These are phyloP conservation scores for Pogonomyrmex barbatus DNA, from an alignment of 1,140 invertebrate genomes.

Conservation along the genomic window DNA sequence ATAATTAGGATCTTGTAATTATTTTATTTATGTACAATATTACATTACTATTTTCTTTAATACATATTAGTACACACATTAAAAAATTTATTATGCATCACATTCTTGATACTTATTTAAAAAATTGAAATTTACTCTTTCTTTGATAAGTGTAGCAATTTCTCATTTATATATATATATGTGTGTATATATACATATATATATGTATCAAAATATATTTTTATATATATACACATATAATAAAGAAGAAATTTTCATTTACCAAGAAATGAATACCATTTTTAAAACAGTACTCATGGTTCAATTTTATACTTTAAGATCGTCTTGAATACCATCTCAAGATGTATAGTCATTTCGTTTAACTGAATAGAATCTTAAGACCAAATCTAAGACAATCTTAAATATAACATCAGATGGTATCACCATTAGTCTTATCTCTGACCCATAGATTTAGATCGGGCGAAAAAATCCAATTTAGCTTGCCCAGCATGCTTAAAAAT, in stretches of 20 bases:
- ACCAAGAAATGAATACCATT: not conserved
- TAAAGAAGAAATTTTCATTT: not conserved
- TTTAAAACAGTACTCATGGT: not conserved
- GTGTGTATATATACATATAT: not conserved
- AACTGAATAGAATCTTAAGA: no score
- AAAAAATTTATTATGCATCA: constrained; percentile 50
- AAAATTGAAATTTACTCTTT: constrained; percentile 34
- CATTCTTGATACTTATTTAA: constrained; percentile 44
- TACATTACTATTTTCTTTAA: constrained; percentile 43
- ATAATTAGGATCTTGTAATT: constrained; percentile 46
- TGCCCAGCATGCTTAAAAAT: constrained; percentile 48
- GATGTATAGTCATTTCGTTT: no score
- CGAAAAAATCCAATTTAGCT: constrained; percentile 27
- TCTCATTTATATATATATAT: not conserved
- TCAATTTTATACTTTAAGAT: no score
- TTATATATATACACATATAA: constrained; percentile 12
- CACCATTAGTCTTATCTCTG: not conserved
- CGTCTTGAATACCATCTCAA: no score
- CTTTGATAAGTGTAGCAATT: not conserved
- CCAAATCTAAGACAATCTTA: no score
- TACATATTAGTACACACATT: constrained; percentile 34
- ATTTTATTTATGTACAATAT: constrained; percentile 73
- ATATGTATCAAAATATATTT: not conserved
- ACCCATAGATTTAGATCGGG: not conserved
- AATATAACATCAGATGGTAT: no score